Conservation (phyloP, 2,113 vertebrate genomes). For the Ahaetulla prasina region DNA sequence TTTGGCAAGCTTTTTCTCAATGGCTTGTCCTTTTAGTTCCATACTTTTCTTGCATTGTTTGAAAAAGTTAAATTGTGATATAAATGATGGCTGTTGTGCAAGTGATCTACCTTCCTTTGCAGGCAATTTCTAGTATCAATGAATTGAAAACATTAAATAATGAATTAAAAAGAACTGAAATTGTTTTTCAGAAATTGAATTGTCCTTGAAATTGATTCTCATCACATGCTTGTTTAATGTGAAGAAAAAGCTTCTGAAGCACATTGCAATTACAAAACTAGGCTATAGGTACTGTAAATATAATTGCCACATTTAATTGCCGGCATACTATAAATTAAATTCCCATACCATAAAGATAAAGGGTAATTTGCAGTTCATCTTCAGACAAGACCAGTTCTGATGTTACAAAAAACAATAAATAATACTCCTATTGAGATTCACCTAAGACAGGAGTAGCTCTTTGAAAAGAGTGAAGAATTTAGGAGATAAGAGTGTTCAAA, state of each 20-base stretch:
- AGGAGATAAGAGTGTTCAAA: not conserved
- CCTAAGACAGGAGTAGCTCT: conserved; percentile 23
- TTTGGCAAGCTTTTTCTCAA: not conserved
- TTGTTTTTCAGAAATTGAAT: too few relatives aligned
- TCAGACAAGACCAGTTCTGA: conserved; percentile 38
- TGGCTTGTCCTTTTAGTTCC: not conserved
- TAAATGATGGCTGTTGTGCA: conserved; percentile 50
- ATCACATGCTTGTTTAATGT: conserved; percentile 46
- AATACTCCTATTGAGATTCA: conserved; percentile 42
- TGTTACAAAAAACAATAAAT: conserved; percentile 38
- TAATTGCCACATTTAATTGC: conserved; percentile 56
- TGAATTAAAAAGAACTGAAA: not conserved
- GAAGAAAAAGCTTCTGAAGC: conserved; percentile 59
- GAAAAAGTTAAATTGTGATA: conserved; percentile 49
- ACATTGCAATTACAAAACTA: conserved; percentile 60
- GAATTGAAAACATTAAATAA: not conserved
- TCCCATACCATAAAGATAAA: conserved; percentile 53
- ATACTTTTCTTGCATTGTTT: not conserved
- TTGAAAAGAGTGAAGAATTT: conserved; percentile 20
- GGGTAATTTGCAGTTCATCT: conserved; percentile 49
- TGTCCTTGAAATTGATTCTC: conserved; percentile 41
- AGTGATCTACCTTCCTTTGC: conserved; percentile 51
- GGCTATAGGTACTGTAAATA: conserved; percentile 58
- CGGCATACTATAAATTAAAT: conserved; percentile 60
- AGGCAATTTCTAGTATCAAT: conserved; percentile 54